Evolutionary conservation across 2,113 vertebrate species (phyloP).

Genomic region (Brachyhypopomus occidentalis): DNA sequence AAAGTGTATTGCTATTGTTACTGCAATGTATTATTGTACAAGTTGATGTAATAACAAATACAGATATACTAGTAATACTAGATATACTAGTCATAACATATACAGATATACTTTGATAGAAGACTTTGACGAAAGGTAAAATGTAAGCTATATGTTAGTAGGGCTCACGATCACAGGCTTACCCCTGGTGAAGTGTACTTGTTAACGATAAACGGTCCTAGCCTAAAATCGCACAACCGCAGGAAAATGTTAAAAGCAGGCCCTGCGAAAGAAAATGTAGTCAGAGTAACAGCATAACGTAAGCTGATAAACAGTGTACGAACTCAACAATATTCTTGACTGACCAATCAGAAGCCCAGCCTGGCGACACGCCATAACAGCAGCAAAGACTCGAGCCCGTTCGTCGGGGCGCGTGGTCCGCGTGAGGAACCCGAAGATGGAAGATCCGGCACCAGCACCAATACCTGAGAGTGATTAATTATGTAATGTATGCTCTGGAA

Average conservation of each 20-base stretch:
- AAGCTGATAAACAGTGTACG: no score
- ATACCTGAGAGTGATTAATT: slow-evolving; percentile 66
- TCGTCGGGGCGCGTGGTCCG: slow-evolving; percentile 74
- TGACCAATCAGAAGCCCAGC: slow-evolving; percentile 82
- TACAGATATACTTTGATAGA: no score
- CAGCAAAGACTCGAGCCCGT: slow-evolving; percentile 77
- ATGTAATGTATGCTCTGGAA: neutral
- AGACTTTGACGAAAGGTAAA: neutral
- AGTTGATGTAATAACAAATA: no score
- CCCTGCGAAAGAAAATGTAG: slow-evolving; percentile 68
- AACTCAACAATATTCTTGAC: slow-evolving; percentile 23
- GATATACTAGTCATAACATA: no score
- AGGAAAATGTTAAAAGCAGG: slow-evolving; percentile 86
- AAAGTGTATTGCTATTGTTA: no score
- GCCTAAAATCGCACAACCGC: slow-evolving; percentile 79
- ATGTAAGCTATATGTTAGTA: neutral
- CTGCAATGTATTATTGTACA: no score
- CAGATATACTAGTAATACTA: no score
- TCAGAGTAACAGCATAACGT: neutral
- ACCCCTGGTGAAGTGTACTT: slow-evolving; percentile 85
- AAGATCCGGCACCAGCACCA: slow-evolving; percentile 80
- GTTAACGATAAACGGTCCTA: slow-evolving; percentile 82
- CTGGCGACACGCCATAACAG: slow-evolving; percentile 83
- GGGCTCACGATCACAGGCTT: slow-evolving; percentile 39
- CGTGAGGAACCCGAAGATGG: slow-evolving; percentile 83